phyloP scores from a whole-genome alignment of 2,113 vertebrate species.

The Cisticola juncidis region DNA sequence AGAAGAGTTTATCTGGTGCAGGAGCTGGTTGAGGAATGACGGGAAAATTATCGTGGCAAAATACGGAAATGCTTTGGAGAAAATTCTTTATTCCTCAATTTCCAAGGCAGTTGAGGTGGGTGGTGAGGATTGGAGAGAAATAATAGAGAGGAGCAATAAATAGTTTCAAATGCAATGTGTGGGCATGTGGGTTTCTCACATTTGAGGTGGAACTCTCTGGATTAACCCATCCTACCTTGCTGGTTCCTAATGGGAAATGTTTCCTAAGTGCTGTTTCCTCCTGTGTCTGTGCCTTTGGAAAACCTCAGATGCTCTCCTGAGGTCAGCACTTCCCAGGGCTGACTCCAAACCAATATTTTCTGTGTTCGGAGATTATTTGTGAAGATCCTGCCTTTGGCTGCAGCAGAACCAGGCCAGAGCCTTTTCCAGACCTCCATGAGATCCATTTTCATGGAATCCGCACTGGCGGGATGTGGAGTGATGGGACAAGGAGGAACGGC shows the following conservation, averaged over 20 bases:
- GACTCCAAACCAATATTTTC: neutral
- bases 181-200: neutral
- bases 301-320: neutral
- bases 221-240: neutral
- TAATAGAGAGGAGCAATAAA: neutral
- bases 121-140: neutral
- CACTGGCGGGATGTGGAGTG: neutral
- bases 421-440: fast-evolving
- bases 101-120: fast-evolving
- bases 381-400: neutral
- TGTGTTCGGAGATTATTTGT: neutral
- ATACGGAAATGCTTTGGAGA: fast-evolving
- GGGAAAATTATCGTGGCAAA: neutral
- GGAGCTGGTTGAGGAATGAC: neutral
- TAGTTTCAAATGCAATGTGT: fast-evolving
- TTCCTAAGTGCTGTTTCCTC: neutral
- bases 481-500: neutral
- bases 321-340: neutral
- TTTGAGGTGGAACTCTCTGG: neutral
- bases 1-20: neutral
- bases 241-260: neutral
- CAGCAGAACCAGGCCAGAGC: neutral
- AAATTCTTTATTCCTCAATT: neutral
- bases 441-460: no score
- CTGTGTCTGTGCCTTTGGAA: neutral